Base-by-base conservation (phyloP, 2,888 invertebrate species). In the Euphydryas editha region DNA sequence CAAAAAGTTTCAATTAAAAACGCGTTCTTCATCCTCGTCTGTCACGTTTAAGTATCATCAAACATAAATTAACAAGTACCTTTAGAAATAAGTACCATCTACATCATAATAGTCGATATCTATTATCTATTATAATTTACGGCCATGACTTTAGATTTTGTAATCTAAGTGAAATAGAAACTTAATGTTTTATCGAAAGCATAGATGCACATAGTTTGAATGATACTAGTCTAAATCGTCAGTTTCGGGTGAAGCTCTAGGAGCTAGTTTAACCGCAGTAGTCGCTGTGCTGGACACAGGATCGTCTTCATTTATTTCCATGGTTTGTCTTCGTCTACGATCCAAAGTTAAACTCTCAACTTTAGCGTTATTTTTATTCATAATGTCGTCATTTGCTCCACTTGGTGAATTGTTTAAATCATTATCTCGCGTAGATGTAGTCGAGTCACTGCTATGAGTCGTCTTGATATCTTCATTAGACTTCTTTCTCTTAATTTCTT, bases 191-290 rank as follows among this genome's bases (percentile, higher is more conserved):
- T 72, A 78, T 78, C 76, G 78, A 70, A 72, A 68, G 70, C 66
- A 63, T 67, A 73, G 54, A 67, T 55, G 65, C 62, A 62, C 58
- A 59, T 55, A 66, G 55, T 67, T 59, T 21, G 57, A 55, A 70
- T 18, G 65, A 47, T 58, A 60, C 59, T 75, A 91, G 74, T 90
- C 87, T 86, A 89, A 76, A 62, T 90, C 86, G 74, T 89, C 89
- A 76, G 82, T 79, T 80, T 89, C 90, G 15, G 86, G 84, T 58
- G 83, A 82, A 65, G 84, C 84, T 80, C 84, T 82, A 20, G 84
- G 83, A 69, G 85, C 83, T 68, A 76, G 70, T 69, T 78, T 76
- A 55, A 74, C 76, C 58, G 73, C 60, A 18, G 74, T 68, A 57
- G 62, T 64, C 37, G 59, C 47, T 57, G 62, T 42, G 42, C 44